phyloP scores from a whole-genome alignment of 2,113 vertebrate genomes.

The Vombatus ursinus region DNA sequence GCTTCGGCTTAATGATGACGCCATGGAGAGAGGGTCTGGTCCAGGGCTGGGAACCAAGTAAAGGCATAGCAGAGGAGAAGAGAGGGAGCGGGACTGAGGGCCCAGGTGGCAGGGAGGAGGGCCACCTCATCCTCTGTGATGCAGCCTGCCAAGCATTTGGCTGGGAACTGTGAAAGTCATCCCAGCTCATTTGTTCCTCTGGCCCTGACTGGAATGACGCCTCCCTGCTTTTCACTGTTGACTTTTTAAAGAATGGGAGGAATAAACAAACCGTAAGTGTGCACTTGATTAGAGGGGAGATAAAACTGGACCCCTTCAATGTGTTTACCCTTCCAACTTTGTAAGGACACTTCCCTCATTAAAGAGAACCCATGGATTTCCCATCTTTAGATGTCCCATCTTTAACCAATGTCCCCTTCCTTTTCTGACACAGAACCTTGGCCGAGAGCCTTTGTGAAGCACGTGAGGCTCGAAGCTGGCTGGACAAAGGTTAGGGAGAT shows the following conservation, averaged over 20 bases:
- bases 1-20: not conserved
- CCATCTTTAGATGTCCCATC: constrained; percentile 29
- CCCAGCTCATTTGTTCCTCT: constrained; percentile 67
- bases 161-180: constrained; percentile 68
- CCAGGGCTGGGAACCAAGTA: not conserved
- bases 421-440: not conserved
- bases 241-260: constrained; percentile 57
- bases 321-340: constrained; percentile 39
- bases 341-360: constrained; percentile 48
- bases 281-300: not conserved
- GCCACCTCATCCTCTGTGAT: not conserved
- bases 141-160: constrained; percentile 50
- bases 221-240: constrained; percentile 58
- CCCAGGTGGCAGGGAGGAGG: not conserved
- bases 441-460: not conserved
- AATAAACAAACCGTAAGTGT: constrained; percentile 36
- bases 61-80: not conserved
- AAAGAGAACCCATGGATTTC: constrained; percentile 30
- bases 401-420: not conserved
- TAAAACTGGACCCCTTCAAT: constrained; percentile 55
- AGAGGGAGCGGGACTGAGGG: constrained; percentile 1
- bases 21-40: not conserved
- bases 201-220: constrained; percentile 67
- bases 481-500: not conserved
- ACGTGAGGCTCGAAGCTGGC: not conserved